Base-by-base conservation (phyloP, 1,140 invertebrate genomes). In the Meloidogyne chitwoodi region DNA sequence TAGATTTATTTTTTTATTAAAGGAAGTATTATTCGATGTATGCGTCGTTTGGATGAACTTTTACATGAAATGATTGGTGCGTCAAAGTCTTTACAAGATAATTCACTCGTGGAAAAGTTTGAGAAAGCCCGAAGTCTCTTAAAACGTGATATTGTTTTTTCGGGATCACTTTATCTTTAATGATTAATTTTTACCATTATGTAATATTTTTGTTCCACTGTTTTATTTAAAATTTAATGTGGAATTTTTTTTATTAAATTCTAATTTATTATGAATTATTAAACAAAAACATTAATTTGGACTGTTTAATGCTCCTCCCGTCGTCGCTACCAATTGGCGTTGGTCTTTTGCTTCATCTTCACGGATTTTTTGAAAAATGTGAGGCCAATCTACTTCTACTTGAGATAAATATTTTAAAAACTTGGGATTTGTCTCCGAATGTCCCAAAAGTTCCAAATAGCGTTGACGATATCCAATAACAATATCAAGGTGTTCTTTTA, bases 131-230 rank as follows among this genome's bases (percentile, higher is more conserved):
- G 77, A 64, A 64, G 29, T 24, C 44, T 79, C 24, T 56, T 99
- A 38, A 99, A 99, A 89, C 91, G 96, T 81, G 96, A 99, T 88
- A 99, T 99, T 89, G 94, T 98, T 26, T 99, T 99, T 90, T 96
- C 96, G 69, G 95, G 96, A 38, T 97, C 94, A 88, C 91, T 99
- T 16, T 99, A 99, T 90, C 91, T 99, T 83, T 98, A 48, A 78
- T 5, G 1, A 56, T 38, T 29, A 10, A 38, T 27, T 27, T 16
- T 10, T 31, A 38, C 22, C 16, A 6, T n/a, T 24, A 24, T 27
- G 8, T 16, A 3, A 34, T 27, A 68, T 38, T 68, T 27, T 68
- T 68, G 31, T 41, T 68, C 19, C 11, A 19, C 26, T 22, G 1
- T 24, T 24, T 16, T 26, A 19, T 66, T 66, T 27, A 16, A 14